Conservation (phyloP, 1,140 invertebrate genomes). For the Holcopasites calliopsidis region DNA sequence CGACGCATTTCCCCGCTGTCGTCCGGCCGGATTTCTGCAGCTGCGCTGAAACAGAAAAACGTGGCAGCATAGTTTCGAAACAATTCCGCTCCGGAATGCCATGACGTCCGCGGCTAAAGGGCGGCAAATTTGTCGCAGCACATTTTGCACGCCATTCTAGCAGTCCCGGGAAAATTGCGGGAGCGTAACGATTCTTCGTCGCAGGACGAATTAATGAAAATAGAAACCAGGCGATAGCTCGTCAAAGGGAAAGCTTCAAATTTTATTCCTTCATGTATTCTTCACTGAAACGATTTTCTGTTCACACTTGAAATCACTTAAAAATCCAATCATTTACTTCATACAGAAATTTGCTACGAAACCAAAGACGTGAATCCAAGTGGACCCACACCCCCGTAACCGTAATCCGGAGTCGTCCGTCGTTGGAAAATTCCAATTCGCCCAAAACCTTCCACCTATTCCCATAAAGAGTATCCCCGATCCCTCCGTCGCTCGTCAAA, state of each 20-base stretch:
- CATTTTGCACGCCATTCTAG: constrained; percentile 31
- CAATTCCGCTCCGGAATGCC: constrained; percentile 59
- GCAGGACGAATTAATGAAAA: constrained; percentile 18
- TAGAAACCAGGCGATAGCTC: not conserved
- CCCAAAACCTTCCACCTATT: not conserved
- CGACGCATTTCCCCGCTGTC: constrained; percentile 49
- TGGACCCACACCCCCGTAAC: too few species aligned
- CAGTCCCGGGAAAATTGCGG: constrained; percentile 7
- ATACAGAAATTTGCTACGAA: too few species aligned
- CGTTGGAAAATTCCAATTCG: too few species aligned
- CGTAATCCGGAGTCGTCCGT: too few species aligned
- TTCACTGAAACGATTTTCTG: too few species aligned
- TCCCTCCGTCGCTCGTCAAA: not conserved
- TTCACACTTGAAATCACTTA: too few species aligned
- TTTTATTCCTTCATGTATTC: too few species aligned
- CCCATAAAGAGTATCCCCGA: not conserved
- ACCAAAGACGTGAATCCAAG: too few species aligned
- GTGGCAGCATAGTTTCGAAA: constrained; percentile 60
- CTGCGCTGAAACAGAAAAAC: constrained; percentile 48
- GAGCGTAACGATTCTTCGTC: not conserved
- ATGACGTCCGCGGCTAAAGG: constrained; percentile 51
- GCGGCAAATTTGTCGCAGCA: constrained; percentile 53
- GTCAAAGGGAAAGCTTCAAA: not conserved
- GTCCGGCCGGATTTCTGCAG: constrained; percentile 47
- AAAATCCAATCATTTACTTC: too few species aligned